These are phyloP conservation scores for Pantherophis alleghaniensis DNA, from an alignment of 2,797 vertebrate genomes.

Conservation along the genomic window DNA sequence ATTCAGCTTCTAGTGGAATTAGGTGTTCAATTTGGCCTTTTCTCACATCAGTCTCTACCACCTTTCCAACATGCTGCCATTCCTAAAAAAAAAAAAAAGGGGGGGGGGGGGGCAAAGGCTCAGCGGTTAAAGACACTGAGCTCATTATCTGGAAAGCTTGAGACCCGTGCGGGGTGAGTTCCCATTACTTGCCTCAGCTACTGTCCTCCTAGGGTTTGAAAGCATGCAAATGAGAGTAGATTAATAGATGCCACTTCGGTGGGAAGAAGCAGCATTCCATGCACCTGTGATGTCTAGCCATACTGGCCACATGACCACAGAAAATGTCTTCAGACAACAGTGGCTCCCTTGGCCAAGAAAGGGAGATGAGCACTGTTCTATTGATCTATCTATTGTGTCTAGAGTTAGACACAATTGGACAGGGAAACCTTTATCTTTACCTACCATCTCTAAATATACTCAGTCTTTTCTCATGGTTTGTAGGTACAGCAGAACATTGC, in stretches of 20 bases:
- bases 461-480: background rate
- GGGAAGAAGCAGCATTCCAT: background rate
- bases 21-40: background rate
- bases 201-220: background rate
- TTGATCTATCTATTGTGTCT: too few relatives aligned
- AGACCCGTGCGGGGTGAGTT: background rate
- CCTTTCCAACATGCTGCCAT: background rate
- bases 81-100: background rate
- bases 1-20: background rate
- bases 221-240: background rate
- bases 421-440: background rate
- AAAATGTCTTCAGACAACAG: background rate
- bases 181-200: background rate
- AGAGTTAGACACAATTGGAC: background rate
- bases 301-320: background rate
- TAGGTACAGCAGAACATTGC: background rate
- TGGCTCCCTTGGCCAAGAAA: background rate
- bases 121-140: background rate
- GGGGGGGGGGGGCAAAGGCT: accelerated
- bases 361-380: background rate
- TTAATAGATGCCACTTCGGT: background rate
- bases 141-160: background rate
- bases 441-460: background rate
- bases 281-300: background rate
- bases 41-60: background rate